Evolutionary conservation across 2,113 vertebrate genomes (phyloP).

Genomic region (Salvator merianae): DNA sequence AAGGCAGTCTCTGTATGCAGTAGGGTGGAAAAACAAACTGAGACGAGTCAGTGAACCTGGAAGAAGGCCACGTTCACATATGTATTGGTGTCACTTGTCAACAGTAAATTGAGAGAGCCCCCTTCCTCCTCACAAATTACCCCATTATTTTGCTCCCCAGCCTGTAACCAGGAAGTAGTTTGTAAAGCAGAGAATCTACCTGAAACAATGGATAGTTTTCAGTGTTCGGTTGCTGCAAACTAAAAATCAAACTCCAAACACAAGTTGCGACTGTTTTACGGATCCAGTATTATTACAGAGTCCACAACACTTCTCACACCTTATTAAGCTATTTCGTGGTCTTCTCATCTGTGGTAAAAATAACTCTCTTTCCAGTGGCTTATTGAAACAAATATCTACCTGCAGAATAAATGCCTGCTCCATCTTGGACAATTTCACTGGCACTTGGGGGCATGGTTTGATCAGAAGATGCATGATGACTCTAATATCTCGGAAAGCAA

Average conservation of each 20-base stretch:
- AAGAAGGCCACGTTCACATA: no score
- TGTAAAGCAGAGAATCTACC: no score
- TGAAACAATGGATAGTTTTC: no score
- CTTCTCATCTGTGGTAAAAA: neutral
- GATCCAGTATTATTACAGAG: no score
- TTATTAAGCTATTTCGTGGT: neutral
- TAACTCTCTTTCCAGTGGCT: neutral
- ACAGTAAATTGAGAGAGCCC: no score
- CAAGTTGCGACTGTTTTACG: no score
- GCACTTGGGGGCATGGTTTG: neutral
- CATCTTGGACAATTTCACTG: neutral
- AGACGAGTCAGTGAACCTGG: neutral
- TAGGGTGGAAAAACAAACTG: neutral
- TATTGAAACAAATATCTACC: neutral
- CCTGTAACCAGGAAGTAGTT: no score
- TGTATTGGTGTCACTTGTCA: neutral
- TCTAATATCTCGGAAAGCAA: neutral
- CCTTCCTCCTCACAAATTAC: no score
- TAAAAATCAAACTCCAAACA: no score
- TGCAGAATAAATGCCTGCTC: neutral
- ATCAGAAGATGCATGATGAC: neutral
- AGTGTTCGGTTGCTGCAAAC: no score
- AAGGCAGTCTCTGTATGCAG: neutral
- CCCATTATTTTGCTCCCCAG: no score
- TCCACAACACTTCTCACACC: no score